These are phyloP conservation scores for Dendrocopos noguchii DNA, from an alignment of 2,113 vertebrate genomes.

Conservation along the genomic window DNA sequence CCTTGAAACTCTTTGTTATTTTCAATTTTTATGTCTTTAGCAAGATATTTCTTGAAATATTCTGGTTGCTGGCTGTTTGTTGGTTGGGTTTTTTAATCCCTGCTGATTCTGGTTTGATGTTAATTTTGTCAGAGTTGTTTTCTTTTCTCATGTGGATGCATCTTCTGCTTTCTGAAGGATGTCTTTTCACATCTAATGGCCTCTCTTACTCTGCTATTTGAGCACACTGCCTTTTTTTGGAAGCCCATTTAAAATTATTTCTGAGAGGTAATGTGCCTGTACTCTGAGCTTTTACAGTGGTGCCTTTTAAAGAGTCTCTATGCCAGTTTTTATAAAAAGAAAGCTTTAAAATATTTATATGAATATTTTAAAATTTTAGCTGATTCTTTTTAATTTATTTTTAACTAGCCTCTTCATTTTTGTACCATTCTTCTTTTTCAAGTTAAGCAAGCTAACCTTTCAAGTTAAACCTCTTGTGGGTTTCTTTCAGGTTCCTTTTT, in stretches of 20 bases:
- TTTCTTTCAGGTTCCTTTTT: conserved; percentile 17
- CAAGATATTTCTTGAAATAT: not conserved
- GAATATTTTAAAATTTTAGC: conserved; percentile 54
- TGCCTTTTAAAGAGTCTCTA: conserved; percentile 26
- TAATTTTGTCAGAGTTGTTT: not conserved
- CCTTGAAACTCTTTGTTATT: not conserved
- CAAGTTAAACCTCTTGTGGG: conserved; percentile 38
- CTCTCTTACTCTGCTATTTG: not conserved
- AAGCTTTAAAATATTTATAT: conserved; percentile 61
- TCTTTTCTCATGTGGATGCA: not conserved
- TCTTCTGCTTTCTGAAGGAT: not conserved
- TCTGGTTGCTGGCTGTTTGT: not conserved
- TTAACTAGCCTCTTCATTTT: conserved; percentile 54
- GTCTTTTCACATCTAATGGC: not conserved
- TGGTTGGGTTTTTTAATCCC: not conserved
- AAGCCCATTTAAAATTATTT: conserved; percentile 17
- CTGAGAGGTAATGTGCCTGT: conserved; percentile 1
- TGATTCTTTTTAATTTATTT: conserved; percentile 60
- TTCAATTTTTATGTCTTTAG: not conserved
- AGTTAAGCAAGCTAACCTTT: conserved; percentile 44
- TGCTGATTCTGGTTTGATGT: not conserved
- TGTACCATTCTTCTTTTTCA: conserved; percentile 44
- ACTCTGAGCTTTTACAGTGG: conserved; percentile 6
- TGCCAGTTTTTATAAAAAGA: conserved; percentile 42
- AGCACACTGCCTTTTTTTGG: not conserved